Percentiles rank a stretch among this genome's conserved stretches.
Conservation (phyloP, 1,140 invertebrate species). For the Zaprionus vittiger region DNA sequence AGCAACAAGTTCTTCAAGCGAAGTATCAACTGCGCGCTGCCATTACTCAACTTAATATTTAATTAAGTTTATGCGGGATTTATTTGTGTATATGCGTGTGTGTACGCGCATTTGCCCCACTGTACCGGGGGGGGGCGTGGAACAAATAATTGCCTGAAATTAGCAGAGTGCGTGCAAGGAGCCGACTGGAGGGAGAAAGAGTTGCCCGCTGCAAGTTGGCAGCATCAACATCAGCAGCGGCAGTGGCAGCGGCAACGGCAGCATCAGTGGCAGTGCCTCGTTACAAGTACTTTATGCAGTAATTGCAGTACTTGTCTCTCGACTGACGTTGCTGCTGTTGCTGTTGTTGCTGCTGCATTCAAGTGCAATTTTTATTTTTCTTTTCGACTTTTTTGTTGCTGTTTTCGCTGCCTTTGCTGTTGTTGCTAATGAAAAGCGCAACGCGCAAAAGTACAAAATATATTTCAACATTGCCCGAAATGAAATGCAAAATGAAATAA, state of each 20-base stretch:
- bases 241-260: neutral
- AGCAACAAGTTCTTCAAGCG: slow-evolving; percentile 15
- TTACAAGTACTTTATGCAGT: slow-evolving; percentile 81
- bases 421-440: slow-evolving; percentile 68
- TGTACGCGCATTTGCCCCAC: neutral
- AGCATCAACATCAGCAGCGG: slow-evolving; percentile 16
- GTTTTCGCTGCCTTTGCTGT: slow-evolving; percentile 1
- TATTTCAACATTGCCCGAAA: slow-evolving; percentile 24
- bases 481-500: slow-evolving; percentile 48
- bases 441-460: slow-evolving; percentile 45
- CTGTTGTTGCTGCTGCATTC: slow-evolving; percentile 41
- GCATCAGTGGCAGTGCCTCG: slow-evolving; percentile 54
- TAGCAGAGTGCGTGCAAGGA: slow-evolving; percentile 37
- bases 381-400: slow-evolving; percentile 16
- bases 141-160: slow-evolving; percentile 81
- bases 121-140: slow-evolving; percentile 42
- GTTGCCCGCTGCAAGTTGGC: slow-evolving; percentile 34
- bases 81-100: neutral
- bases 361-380: slow-evolving; percentile 66
- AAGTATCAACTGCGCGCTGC: neutral
- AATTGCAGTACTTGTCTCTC: slow-evolving; percentile 77
- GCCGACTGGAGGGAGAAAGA: slow-evolving; percentile 1
- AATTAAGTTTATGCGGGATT: slow-evolving; percentile 4
- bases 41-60: slow-evolving; percentile 8
- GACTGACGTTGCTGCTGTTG: slow-evolving; percentile 31